Conservation (phyloP, 2,113 vertebrate genomes). For the Synodontis membranacea region DNA sequence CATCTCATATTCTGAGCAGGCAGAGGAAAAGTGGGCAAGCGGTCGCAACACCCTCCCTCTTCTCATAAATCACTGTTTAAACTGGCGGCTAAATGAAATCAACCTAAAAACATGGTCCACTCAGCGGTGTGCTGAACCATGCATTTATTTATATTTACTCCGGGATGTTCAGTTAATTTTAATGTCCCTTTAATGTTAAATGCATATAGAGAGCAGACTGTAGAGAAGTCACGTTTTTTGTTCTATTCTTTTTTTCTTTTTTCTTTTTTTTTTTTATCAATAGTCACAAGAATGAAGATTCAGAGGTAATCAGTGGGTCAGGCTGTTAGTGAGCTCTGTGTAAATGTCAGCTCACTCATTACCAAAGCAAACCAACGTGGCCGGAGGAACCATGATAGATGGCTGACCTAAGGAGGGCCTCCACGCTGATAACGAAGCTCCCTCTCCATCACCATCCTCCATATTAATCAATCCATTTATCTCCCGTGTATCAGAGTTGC, state of each 20-base stretch:
- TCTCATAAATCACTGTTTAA: slow-evolving; percentile 73
- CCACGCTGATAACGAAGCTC: slow-evolving; percentile 12
- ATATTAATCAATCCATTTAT: slow-evolving; percentile 78
- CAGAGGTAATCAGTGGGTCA: slow-evolving; percentile 70
- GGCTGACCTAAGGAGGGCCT: slow-evolving; percentile 52
- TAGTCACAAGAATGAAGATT: slow-evolving; percentile 67
- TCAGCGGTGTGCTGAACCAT: slow-evolving; percentile 53
- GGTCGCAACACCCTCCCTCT: slow-evolving; percentile 64
- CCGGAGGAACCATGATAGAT: slow-evolving; percentile 66
- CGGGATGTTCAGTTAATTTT: slow-evolving; percentile 67
- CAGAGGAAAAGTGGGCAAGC: slow-evolving; percentile 44
- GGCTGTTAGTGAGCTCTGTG: slow-evolving; percentile 64
- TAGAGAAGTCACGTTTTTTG: slow-evolving; percentile 61
- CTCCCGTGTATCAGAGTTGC: slow-evolving; percentile 70
- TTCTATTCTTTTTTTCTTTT: neutral
- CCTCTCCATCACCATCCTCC: slow-evolving; percentile 56
- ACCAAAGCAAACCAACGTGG: slow-evolving; percentile 69
- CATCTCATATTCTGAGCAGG: slow-evolving; percentile 76
- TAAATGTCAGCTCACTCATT: slow-evolving; percentile 78
- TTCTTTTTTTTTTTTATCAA: slow-evolving; percentile 44
- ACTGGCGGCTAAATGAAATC: slow-evolving; percentile 68
- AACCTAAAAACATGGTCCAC: slow-evolving; percentile 65
- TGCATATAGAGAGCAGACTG: slow-evolving; percentile 55
- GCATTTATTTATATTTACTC: slow-evolving; percentile 73
- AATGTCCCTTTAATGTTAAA: slow-evolving; percentile 64